Percentiles rank a stretch among this genome's conserved stretches.
Conservation (phyloP, 2,113 vertebrate genomes). For the Podilymbus podiceps region DNA sequence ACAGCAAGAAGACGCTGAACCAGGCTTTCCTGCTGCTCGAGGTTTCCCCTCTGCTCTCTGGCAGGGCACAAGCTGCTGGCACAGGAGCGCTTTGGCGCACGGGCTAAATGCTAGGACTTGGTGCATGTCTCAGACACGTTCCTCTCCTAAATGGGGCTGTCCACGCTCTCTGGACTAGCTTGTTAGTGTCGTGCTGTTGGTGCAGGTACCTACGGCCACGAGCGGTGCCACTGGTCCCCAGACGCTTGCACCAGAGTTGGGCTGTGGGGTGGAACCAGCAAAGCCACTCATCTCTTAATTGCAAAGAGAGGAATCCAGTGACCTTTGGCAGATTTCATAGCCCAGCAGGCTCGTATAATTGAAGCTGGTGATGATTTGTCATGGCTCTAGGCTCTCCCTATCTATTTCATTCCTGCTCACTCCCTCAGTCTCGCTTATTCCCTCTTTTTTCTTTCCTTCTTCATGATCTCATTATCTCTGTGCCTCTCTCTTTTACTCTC, state of each 20-base stretch:
- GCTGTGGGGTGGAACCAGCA: not conserved
- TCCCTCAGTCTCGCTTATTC: slow-evolving; percentile 9
- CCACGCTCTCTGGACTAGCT: not conserved
- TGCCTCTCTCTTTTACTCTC: not conserved
- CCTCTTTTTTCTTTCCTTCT: not conserved
- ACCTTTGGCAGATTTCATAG: slow-evolving; percentile 64
- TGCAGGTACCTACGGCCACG: not conserved
- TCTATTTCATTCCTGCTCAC: not conserved
- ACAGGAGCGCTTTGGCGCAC: not conserved
- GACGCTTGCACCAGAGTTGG: not conserved
- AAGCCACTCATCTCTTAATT: slow-evolving; percentile 43
- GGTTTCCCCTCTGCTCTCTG: not conserved
- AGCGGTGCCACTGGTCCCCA: not conserved
- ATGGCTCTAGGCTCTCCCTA: slow-evolving; percentile 27
- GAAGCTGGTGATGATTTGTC: slow-evolving; percentile 61
- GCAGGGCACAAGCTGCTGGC: not conserved
- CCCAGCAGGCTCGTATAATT: slow-evolving; percentile 53
- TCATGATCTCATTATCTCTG: not conserved
- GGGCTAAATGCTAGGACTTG: not conserved
- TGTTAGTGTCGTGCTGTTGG: not conserved
- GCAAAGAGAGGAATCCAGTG: slow-evolving; percentile 36
- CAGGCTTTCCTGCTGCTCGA: not conserved
- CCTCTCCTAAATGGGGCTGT: not conserved
- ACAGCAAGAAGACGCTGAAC: not conserved
- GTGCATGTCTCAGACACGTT: not conserved